A percentile compares a stretch with the other conserved stretches of the same genome.
Conservation (phyloP, 2,797 vertebrate genomes). For the Sitta carolinensis region DNA sequence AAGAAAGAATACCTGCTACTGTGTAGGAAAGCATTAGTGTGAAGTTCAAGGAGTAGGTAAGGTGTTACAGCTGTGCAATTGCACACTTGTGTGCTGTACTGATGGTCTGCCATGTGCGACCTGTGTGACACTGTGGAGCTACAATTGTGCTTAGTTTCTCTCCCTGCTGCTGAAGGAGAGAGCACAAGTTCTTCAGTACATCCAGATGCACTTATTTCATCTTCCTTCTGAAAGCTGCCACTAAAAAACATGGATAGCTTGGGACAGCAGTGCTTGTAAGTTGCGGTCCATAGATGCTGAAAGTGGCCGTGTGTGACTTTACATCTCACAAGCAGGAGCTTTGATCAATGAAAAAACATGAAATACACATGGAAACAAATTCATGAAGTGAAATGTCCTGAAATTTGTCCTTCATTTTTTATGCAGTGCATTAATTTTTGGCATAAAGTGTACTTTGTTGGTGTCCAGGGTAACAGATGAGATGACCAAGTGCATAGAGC, state of each 20-base stretch:
- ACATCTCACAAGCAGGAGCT: background rate
- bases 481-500: background rate
- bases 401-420: background rate
- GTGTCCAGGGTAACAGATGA: background rate
- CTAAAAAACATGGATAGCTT: background rate
- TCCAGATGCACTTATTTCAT: background rate
- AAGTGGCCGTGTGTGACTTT: background rate
- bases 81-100: fast-evolving
- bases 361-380: background rate
- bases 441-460: background rate
- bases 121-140: background rate
- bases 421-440: background rate
- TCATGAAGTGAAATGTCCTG: background rate
- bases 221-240: background rate
- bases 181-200: background rate
- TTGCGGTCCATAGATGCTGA: background rate
- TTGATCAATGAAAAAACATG: background rate
- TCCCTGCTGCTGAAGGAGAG: background rate
- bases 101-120: background rate
- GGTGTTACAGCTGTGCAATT: background rate
- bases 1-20: background rate
- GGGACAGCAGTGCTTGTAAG: background rate
- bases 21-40: background rate
- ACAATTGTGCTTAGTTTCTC: background rate
- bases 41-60: background rate